These are phyloP conservation scores for Diaprepes abbreviatus DNA, from an alignment of 2,888 invertebrate genomes.

Conservation along the genomic window DNA sequence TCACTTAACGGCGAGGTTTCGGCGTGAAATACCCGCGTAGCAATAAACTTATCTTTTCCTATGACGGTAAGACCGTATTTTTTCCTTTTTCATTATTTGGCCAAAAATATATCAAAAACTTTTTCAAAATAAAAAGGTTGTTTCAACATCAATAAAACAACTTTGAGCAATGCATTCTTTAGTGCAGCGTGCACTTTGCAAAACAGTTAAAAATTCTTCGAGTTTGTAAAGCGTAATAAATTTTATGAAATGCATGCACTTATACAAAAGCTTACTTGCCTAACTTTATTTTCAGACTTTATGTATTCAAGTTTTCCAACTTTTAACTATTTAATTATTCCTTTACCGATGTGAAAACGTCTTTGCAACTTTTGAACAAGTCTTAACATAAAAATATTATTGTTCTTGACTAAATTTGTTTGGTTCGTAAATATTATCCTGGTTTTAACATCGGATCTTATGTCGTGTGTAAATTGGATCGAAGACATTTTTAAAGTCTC, in stretches of 20 bases:
- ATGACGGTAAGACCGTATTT: too few relatives aligned
- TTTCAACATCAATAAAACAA: constrained; percentile 6
- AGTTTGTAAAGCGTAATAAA: constrained; percentile 20
- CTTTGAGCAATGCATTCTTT: neutral
- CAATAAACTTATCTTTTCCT: too few relatives aligned
- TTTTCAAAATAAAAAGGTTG: too few relatives aligned
- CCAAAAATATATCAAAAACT: too few relatives aligned
- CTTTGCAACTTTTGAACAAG: constrained; percentile 5
- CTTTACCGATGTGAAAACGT: constrained; percentile 20
- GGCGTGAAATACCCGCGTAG: too few relatives aligned
- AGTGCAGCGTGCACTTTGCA: neutral
- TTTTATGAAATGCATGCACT: constrained; percentile 25
- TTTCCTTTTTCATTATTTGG: too few relatives aligned
- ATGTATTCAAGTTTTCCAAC: constrained; percentile 15
- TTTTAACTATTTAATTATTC: constrained; percentile 26
- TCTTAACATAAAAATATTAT: constrained; percentile 3
- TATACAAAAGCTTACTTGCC: constrained; percentile 15
- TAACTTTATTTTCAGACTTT: constrained; percentile 16
- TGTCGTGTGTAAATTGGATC: too few relatives aligned
- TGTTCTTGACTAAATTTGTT: neutral
- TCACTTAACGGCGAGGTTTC: too few relatives aligned
- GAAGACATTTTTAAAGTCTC: too few relatives aligned
- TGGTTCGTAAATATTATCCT: neutral
- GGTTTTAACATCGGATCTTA: too few relatives aligned
- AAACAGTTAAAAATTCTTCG: constrained; percentile 17